Evolutionary conservation across 2,113 vertebrate genomes (phyloP), one percentile per base, ranked within the genome.

Genomic region (Psophia crepitans): DNA sequence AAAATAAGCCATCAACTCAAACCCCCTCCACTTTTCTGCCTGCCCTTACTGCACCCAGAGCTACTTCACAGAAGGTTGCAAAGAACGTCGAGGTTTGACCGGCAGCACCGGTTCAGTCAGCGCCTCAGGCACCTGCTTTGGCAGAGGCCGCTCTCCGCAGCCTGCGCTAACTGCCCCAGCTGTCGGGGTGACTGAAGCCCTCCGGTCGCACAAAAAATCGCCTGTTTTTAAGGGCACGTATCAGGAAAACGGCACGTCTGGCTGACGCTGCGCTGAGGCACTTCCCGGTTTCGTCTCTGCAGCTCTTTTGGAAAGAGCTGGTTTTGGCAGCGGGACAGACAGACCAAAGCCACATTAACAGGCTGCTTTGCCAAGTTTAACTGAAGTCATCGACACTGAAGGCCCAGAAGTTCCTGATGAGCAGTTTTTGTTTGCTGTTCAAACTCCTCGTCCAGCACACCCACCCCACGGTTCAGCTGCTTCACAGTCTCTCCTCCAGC

Each of bases 11-110:
- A 86, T 30, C 35, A 27, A 4, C 65, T 43, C 14, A 66, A 70
- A 81, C 28, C 0, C 0, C 0, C 6, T 49, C 7, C 43, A n/a
- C 23, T 39, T 65, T 60, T 51, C 61, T 81, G 30, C 39, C 66
- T 43, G 15, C 37, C 71, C 56, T 61, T 63, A 12, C 5, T 90
- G 58, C 46, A 70, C 11, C 30, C 32, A 58, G 51, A 61, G 44
- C 23, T 87, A 24, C 11, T 81, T 84, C 24, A 27, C 9, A n/a
- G n/a, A 81, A 75, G 7, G 17, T 33, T 1, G 63, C 26, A 44
- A 57, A 53, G 4, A 81, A 63, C 28, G 12, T 0, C 20, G 64
- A 78, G 17, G 81, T 39, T 51, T 35, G 49, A 39, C 23, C 39
- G 75, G 54, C 63, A 92, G 65, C 33, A 46, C 30, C 28, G 48